phyloP scores from a whole-genome alignment of 2,113 vertebrate species.

The Cavia porcellus region DNA sequence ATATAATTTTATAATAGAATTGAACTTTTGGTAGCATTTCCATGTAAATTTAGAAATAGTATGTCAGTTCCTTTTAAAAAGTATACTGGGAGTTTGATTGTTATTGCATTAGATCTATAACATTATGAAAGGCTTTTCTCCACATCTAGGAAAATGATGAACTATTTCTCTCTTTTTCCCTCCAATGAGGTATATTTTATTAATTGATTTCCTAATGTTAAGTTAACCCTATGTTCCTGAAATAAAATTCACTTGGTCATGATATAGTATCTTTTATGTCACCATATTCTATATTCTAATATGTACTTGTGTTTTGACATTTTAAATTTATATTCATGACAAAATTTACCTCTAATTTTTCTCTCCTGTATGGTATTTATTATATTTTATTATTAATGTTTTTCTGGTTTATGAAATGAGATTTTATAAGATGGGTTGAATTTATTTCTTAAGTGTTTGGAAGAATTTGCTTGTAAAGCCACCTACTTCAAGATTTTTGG shows the following conservation, averaged over 20 bases:
- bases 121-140: background rate
- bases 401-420: background rate
- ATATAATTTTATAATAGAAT: background rate
- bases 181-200: background rate
- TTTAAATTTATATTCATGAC: background rate
- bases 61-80: background rate
- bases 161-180: background rate
- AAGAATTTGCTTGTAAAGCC: constrained; percentile 34
- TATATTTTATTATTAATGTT: constrained; percentile 28
- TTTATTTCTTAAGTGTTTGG: background rate
- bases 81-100: background rate
- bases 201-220: constrained; percentile 20
- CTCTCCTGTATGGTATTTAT: background rate
- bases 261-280: background rate
- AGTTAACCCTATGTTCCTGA: background rate
- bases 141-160: background rate
- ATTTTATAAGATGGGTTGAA: background rate
- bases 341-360: background rate
- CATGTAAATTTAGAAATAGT: constrained; percentile 18
- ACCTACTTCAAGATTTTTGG: background rate
- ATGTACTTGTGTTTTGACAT: background rate
- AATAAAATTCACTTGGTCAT: background rate
- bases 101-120: background rate
- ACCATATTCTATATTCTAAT: background rate
- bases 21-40: background rate